Percentiles rank a stretch among this genome's conserved stretches.
Conservation (phyloP, 1,140 invertebrate species). For the Drosophila nigromelanica region DNA sequence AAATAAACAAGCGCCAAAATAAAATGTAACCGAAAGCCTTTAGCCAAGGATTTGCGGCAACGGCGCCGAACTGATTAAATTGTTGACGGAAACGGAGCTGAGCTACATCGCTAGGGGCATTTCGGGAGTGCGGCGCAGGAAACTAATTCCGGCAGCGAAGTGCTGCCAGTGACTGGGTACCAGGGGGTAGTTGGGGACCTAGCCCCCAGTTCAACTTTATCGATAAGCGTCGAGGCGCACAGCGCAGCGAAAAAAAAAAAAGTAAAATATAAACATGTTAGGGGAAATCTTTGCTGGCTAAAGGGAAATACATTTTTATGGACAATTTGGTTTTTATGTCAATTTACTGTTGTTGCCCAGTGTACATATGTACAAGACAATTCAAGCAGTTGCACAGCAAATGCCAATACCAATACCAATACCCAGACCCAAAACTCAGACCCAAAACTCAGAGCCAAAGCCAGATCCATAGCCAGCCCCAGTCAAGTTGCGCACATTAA, state of each 20-base stretch:
- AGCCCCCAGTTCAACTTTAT: constrained; percentile 65
- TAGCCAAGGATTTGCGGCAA: constrained; percentile 65
- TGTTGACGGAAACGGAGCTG: constrained; percentile 62
- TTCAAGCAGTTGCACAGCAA: constrained; percentile 70
- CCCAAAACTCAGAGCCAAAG: not conserved
- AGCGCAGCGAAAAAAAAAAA: constrained; percentile 14
- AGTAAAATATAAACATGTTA: constrained; percentile 37
- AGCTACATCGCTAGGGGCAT: constrained; percentile 39
- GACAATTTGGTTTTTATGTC: constrained; percentile 83
- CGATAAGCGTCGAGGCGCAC: constrained; percentile 65
- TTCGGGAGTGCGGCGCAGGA: constrained; percentile 29
- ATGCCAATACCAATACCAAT: constrained; percentile 41
- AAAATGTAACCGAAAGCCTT: constrained; percentile 56
- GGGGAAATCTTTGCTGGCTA: constrained; percentile 65
- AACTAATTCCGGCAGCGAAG: constrained; percentile 74
- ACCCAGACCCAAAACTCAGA: constrained; percentile 2
- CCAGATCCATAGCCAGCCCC: not conserved
- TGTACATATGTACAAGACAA: constrained; percentile 76
- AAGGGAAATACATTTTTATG: constrained; percentile 82
- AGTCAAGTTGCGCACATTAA: constrained; percentile 64
- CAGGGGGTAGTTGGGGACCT: no score
- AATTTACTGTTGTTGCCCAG: constrained; percentile 79
- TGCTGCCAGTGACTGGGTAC: constrained; percentile 30
- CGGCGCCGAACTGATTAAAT: constrained; percentile 76
- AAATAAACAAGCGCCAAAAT: constrained; percentile 47